Evolutionary conservation across 2,113 vertebrate genomes (phyloP).

Genomic region (Piaya cayana): DNA sequence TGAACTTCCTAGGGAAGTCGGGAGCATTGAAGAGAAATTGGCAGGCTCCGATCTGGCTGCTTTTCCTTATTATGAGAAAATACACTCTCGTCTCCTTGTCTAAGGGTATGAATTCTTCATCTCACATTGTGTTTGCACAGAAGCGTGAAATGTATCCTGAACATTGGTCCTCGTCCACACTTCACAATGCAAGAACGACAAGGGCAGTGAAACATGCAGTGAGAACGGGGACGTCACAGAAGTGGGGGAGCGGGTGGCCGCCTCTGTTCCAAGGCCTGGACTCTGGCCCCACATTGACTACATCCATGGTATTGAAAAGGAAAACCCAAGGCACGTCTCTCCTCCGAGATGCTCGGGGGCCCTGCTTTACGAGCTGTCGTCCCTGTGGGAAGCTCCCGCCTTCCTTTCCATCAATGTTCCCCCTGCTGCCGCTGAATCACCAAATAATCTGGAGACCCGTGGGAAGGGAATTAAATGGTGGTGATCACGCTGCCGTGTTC

Average conservation of each 20-base stretch:
- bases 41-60: constrained; percentile 10
- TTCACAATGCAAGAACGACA: neutral
- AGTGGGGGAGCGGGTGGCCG: neutral
- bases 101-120: constrained; percentile 26
- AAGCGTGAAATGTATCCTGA: constrained; percentile 29
- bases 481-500: neutral
- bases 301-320: neutral
- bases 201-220: neutral
- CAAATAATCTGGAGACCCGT: constrained; percentile 31
- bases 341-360: neutral
- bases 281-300: neutral
- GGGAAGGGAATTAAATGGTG: constrained; percentile 57
- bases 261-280: neutral
- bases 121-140: constrained; percentile 41
- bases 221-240: neutral
- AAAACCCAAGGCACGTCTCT: neutral
- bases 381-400: constrained; percentile 39
- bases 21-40: neutral
- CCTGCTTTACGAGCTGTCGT: neutral
- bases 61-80: constrained; percentile 33
- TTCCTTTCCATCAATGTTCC: neutral
- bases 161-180: neutral
- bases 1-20: constrained; percentile 19
- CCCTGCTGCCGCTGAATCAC: constrained; percentile 37
- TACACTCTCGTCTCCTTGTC: neutral